Conservation (phyloP, 2,888 invertebrate genomes). For the Stenolophus ochropezus region DNA sequence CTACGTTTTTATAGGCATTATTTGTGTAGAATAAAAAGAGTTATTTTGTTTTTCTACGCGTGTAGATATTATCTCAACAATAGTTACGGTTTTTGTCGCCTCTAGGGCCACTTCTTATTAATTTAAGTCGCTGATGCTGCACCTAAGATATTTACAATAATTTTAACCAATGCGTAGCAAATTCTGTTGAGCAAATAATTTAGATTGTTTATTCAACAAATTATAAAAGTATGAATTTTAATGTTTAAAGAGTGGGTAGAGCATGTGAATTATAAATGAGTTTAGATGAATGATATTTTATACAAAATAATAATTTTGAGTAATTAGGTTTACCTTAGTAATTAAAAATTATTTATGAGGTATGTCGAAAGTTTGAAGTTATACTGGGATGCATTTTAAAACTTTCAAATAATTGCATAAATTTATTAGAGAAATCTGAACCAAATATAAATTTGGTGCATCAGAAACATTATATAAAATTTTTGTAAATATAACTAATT, state of each 20-base stretch:
- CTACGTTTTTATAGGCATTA: not conserved
- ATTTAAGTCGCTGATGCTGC: not conserved
- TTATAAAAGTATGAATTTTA: not conserved
- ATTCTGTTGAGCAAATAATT: conserved; percentile 6
- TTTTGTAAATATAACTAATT: no score
- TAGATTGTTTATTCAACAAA: not conserved
- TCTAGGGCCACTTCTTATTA: not conserved
- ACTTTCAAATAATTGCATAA: not conserved
- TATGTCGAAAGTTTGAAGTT: not conserved
- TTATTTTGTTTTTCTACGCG: not conserved
- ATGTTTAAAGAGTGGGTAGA: not conserved
- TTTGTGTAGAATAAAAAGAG: not conserved
- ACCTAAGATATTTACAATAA: not conserved
- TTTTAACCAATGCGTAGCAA: not conserved
- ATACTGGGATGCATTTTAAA: not conserved
- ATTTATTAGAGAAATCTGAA: not conserved
- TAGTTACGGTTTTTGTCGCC: conserved; percentile 23
- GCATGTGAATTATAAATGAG: not conserved
- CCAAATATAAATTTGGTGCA: not conserved
- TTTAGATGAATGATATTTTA: not conserved
- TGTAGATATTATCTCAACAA: conserved; percentile 25
- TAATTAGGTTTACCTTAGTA: not conserved
- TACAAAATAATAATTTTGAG: no score
- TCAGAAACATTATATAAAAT: no score
- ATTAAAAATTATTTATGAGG: not conserved